phyloP scores from a whole-genome alignment of 2,888 invertebrate genomes.

The Stenolophus ochropezus region DNA sequence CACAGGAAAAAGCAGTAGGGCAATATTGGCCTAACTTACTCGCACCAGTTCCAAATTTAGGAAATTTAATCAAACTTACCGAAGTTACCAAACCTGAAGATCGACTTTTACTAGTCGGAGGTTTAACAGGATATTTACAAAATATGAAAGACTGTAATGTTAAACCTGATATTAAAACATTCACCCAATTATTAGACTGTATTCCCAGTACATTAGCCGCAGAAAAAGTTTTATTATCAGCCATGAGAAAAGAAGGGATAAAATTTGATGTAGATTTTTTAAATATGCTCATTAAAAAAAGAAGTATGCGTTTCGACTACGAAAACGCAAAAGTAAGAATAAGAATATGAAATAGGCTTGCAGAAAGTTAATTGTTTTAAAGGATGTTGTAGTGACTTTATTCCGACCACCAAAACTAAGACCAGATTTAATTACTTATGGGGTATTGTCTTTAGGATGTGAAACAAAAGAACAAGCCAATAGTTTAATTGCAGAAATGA shows the following conservation, averaged over 20 bases:
- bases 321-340: slow-evolving; percentile 80
- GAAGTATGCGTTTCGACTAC: slow-evolving; percentile 82
- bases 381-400: slow-evolving; percentile 76
- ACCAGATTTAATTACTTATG: slow-evolving; percentile 90
- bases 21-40: slow-evolving; percentile 80
- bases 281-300: slow-evolving; percentile 89
- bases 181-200: slow-evolving; percentile 84
- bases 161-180: slow-evolving; percentile 85
- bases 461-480: slow-evolving; percentile 78
- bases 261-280: slow-evolving; percentile 88
- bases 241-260: slow-evolving; percentile 77
- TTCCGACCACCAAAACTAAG: slow-evolving; percentile 76
- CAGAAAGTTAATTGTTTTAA: too few species aligned
- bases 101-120: slow-evolving; percentile 86
- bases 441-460: slow-evolving; percentile 88
- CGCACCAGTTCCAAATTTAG: slow-evolving; percentile 76
- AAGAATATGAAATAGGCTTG: too few species aligned
- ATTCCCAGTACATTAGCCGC: slow-evolving; percentile 80
- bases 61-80: slow-evolving; percentile 77
- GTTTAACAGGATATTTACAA: slow-evolving; percentile 83
- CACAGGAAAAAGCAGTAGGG: neutral
- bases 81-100: slow-evolving; percentile 79
- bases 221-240: slow-evolving; percentile 81
- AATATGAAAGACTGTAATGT: slow-evolving; percentile 82
- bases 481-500: slow-evolving; percentile 83